Base-by-base conservation (phyloP, 2,888 invertebrate species). In the Dilophus febrilis region DNA sequence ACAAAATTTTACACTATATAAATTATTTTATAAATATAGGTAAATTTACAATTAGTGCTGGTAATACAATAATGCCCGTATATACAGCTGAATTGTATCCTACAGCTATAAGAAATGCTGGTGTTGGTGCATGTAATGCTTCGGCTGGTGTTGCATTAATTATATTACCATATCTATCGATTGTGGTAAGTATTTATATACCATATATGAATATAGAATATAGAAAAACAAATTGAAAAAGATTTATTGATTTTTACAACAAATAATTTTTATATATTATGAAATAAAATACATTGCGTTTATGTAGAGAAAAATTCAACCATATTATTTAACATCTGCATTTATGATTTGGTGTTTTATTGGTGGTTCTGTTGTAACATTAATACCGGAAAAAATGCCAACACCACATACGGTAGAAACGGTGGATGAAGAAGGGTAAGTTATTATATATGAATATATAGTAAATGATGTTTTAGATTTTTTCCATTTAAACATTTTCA, bases 31-130 rank as follows among this genome's bases (percentile, higher is more conserved):
- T 8, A 22, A 22, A 22, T 19, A 28, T 32, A 58, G 57, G 56
- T 35, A 82, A 84, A 63, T 82, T 84, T 51, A 74, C 78, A 19
- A 78, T 84, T 39, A 79, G 81, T 31, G 73, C 78, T 1, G 77
- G 80, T 16, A 85, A 84, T 51, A 82, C 78, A 53, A 77, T 83
- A 50, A 67, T 83, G 65, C 84, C 84, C 1, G 75, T 79, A 22
- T 79, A 73, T 54, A 78, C 78, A 2, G 77, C 78, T 3, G 79
- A 80, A 51, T 58, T 79, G 30, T 80, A 77, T 55, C 79, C 79
- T 1, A 79, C 79, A 4, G 66, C 74, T 42, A 72, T 79, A 46
- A 65, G 79, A 40, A 79, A 78, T 50, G 66, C 76, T 17, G 79
- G 78, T 6, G 75, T 79, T 12, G 79, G 79, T 2, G 77, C 77